Base-by-base conservation (phyloP, 1,140 invertebrate genomes). In the Drosophila tristis region DNA sequence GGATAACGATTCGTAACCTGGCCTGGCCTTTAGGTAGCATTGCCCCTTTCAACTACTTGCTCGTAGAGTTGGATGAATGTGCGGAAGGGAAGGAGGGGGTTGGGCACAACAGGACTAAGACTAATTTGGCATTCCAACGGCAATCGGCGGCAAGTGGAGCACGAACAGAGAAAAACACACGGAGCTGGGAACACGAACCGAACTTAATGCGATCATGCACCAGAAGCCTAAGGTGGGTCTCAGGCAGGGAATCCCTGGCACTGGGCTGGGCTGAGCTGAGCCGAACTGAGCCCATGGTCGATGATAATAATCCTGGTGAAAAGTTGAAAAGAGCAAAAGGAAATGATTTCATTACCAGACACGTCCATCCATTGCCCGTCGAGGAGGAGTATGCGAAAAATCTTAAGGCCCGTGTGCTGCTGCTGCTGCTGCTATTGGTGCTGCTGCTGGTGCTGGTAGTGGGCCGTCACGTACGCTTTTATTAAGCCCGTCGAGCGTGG, bases 281-380 rank as follows among this genome's bases (percentile, higher is more conserved):
- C 42, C 49, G 49, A 23, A 20, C 23, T 39, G 49, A 44, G 44
- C 29, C 20, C 49, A 63, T 44, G 31, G 25, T 7, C 48, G 42
- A 60, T 51, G 48, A 54, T 73, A 60, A 63, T 85, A 87, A 87
- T 81, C 76, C 79, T 78, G 60, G 71, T 70, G 68, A 75, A 82
- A 89, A 89, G 75, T 89, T 89, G 76, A 80, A 89, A 89, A 79
- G 84, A 82, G 79, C 84, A 87, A 76, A 71, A 66, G 82, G 62
- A 89, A 89, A 89, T 89, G 84, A 89, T 89, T 89, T 89, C 76
- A 89, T 87, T 89, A 87, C 68, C 79, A 89, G 76, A 84, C 84
- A 89, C 84, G 84, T 89, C 73, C 84, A 55, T 2, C 2, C 26
- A 7, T 61, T 48, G 31, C 13, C 8, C 26, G 43, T 20, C n/a